Evolutionary conservation across 2,888 invertebrate species (phyloP).

Genomic region (Caenorhabditis japonica): DNA sequence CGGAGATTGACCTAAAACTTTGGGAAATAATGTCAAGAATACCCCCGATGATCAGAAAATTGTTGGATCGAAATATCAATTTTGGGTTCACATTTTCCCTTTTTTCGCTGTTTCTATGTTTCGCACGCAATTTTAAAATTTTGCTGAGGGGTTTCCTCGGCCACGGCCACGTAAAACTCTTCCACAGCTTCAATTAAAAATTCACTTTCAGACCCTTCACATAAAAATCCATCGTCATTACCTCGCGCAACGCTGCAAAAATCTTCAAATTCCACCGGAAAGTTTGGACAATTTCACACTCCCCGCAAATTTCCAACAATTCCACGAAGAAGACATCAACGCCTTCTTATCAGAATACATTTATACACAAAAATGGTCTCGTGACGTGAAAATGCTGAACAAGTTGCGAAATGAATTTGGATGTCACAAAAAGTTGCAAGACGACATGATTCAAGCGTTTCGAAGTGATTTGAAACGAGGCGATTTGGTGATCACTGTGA

Average conservation of each 20-base stretch:
- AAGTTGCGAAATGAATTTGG: conserved; percentile 37
- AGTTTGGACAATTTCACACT: conserved; percentile 8
- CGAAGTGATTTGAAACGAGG: conserved; percentile 33
- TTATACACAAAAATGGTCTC: conserved; percentile 1
- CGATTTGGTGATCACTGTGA: conserved; percentile 35
- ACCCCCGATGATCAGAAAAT: too few species aligned
- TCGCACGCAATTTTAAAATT: too few species aligned
- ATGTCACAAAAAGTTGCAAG: conserved; percentile 14
- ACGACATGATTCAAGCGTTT: conserved; percentile 19
- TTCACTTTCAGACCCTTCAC: too few species aligned
- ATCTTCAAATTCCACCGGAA: conserved; percentile 15
- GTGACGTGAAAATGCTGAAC: conserved; percentile 6
- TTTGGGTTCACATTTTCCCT: too few species aligned
- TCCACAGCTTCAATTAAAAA: too few species aligned
- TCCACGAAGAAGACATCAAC: neutral
- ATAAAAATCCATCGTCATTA: conserved; percentile 15
- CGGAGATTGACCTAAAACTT: conserved; percentile 2
- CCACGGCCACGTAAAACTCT: too few species aligned
- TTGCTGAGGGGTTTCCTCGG: too few species aligned
- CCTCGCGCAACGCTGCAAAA: conserved; percentile 24
- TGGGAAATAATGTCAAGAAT: neutral
- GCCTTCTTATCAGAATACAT: neutral
- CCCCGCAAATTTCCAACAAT: neutral
- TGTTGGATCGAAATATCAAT: too few species aligned
- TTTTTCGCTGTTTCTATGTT: too few species aligned